phyloP scores from a whole-genome alignment of 2,113 vertebrate genomes.

The Burhinus oedicnemus region DNA sequence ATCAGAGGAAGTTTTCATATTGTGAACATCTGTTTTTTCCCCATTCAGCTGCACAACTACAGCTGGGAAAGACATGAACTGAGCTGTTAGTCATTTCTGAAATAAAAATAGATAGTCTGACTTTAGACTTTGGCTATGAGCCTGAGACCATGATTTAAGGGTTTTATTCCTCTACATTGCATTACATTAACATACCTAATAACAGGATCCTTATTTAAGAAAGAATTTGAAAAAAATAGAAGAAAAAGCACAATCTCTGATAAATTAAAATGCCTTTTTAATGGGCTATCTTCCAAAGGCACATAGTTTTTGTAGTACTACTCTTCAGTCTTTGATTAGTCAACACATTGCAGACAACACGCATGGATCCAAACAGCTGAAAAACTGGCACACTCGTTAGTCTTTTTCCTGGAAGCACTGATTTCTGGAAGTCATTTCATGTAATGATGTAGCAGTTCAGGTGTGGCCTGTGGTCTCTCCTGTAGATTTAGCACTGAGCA shows the following conservation, averaged over 20 bases:
- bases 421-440: background rate
- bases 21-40: slow-evolving; percentile 50
- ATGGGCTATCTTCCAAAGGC: background rate
- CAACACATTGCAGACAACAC: background rate
- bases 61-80: slow-evolving; percentile 40
- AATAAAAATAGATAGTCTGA: slow-evolving; percentile 48
- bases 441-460: background rate
- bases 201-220: background rate
- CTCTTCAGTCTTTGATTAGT: background rate
- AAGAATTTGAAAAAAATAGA: background rate
- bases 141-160: background rate
- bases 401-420: background rate
- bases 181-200: background rate
- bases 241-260: background rate
- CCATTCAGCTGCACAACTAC: slow-evolving; percentile 4
- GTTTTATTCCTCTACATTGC: background rate
- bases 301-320: background rate
- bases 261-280: background rate
- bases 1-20: slow-evolving; percentile 47
- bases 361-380: background rate
- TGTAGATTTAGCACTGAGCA: background rate
- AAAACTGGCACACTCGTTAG: background rate
- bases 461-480: background rate
- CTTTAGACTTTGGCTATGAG: background rate
- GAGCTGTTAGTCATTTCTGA: slow-evolving; percentile 32